phyloP scores from a whole-genome alignment of 2,113 vertebrate species.

The Perca schrenkii region DNA sequence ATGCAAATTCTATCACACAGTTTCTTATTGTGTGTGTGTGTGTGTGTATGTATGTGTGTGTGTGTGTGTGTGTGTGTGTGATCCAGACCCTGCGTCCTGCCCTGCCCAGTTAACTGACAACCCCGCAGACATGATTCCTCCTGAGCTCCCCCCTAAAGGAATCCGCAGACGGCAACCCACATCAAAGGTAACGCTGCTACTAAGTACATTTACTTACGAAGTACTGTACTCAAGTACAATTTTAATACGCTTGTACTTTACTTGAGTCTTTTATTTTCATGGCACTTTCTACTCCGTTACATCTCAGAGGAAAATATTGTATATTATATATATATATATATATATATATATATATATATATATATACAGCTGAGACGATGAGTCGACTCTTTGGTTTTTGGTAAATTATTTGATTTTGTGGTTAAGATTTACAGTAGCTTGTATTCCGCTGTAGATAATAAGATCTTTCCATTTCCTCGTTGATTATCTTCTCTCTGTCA shows the following conservation, averaged over 20 bases:
- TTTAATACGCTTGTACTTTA: not conserved
- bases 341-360: too few relatives aligned
- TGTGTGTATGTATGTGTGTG: not conserved
- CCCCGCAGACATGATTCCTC: conserved; percentile 75
- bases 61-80: conserved; percentile 29
- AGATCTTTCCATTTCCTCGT: not conserved
- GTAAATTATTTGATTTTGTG: too few relatives aligned
- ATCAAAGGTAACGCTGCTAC: conserved; percentile 49
- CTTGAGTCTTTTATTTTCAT: not conserved
- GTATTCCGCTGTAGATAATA: not conserved
- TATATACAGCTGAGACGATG: too few relatives aligned
- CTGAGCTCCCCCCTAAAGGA: conserved; percentile 88
- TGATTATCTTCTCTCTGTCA: not conserved
- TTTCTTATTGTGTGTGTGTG: not conserved
- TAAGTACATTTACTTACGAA: not conserved
- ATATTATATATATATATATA: too few relatives aligned
- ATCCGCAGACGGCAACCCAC: conserved; percentile 72
- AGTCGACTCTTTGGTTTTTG: too few relatives aligned
- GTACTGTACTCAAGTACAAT: not conserved
- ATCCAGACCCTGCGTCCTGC: conserved; percentile 84
- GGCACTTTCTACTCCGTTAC: not conserved
- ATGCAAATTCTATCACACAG: too few relatives aligned
- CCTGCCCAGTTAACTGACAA: conserved; percentile 31
- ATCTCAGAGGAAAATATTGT: not conserved
- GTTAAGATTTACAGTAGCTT: too few relatives aligned